Conservation (phyloP, 2,888 invertebrate species). For the Drosophila bunnanda region DNA sequence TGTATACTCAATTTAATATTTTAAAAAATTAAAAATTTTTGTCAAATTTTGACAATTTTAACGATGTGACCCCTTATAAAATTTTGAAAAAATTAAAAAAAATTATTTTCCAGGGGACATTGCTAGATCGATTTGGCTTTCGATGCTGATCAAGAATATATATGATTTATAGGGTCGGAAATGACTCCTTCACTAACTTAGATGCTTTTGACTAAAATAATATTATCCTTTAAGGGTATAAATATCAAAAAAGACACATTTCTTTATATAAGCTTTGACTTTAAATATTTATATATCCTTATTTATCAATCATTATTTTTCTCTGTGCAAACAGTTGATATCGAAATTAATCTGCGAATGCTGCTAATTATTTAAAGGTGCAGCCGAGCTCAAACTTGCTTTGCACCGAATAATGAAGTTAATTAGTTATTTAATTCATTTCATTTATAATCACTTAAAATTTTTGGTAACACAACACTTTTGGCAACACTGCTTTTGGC, state of each 20-base stretch:
- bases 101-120: too few relatives aligned
- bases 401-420: constrained; percentile 10
- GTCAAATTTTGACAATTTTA: too few relatives aligned
- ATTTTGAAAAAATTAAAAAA: too few relatives aligned
- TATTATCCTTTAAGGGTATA: background rate
- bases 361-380: constrained; percentile 22
- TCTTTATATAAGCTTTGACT: too few relatives aligned
- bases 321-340: constrained; percentile 5
- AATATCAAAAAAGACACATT: too few relatives aligned
- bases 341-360: constrained; percentile 12
- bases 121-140: too few relatives aligned
- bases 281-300: background rate
- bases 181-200: background rate
- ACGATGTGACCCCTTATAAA: too few relatives aligned
- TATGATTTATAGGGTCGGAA: too few relatives aligned
- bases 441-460: background rate
- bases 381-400: constrained; percentile 14
- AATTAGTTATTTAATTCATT: constrained; percentile 1
- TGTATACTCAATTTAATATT: too few relatives aligned
- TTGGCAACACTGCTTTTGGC: constrained; percentile 12
- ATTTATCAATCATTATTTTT: background rate
- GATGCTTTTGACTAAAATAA: background rate
- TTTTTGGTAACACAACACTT: constrained; percentile 7
- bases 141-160: too few relatives aligned
- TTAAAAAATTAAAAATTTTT: too few relatives aligned